Evolutionary conservation across 2,113 vertebrate species (phyloP).

Genomic region (Hipposideros armiger): DNA sequence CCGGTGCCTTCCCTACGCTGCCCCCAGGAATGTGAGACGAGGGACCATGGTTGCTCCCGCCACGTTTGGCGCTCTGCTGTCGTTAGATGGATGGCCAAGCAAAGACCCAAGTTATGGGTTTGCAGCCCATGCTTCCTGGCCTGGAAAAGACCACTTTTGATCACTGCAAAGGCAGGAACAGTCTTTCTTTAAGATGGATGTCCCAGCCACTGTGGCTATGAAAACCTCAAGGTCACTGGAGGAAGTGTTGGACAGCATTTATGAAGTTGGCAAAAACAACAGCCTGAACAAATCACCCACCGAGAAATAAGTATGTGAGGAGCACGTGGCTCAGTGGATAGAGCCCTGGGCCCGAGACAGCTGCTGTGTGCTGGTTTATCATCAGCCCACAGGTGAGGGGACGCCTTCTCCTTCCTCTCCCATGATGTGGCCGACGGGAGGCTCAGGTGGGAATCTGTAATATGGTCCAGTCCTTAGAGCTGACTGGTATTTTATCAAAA

Average conservation of each 20-base stretch:
- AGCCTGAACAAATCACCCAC: not conserved
- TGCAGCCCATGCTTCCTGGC: not conserved
- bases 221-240: not conserved
- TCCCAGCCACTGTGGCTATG: not conserved
- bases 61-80: fast-evolving
- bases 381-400: not conserved
- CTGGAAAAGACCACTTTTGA: not conserved
- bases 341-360: not conserved
- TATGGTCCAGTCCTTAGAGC: not conserved
- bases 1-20: fast-evolving
- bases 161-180: not conserved
- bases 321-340: fast-evolving
- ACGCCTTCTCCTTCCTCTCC: not conserved
- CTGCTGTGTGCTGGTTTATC: fast-evolving
- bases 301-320: not conserved
- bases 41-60: fast-evolving
- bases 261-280: not conserved
- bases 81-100: fast-evolving
- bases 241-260: not conserved
- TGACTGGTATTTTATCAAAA: not conserved
- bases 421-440: fast-evolving
- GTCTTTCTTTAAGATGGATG: not conserved
- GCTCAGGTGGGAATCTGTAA: too few species aligned
- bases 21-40: not conserved
- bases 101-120: not conserved